Base-by-base conservation (phyloP, 2,797 vertebrate species). In the Girardinus metallicus region DNA sequence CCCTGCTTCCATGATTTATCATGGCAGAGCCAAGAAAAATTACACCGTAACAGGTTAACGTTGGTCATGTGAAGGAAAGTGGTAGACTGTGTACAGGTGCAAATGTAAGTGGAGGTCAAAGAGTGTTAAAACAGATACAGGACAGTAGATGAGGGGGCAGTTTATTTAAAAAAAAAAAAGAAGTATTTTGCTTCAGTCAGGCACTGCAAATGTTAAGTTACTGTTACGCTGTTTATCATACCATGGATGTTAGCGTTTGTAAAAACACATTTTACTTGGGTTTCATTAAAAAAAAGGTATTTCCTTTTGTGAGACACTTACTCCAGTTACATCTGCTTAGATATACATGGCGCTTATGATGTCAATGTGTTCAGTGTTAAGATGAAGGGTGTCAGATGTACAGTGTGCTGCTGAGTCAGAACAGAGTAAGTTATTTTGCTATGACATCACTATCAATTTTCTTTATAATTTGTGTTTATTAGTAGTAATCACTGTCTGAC, bases 1-100 rank as follows among this genome's bases (percentile, higher is more conserved):
- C 89, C 88, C 85, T 78, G 82, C 89, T 92, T 92, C 57, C 79
- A 79, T 73, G 84, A 82, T 85, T 74, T 81, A 85, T 90, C 85
- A 10, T 44, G 78, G 83, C 82, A 79, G 34, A 68, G 83, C 80
- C 73, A 53, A 72, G 80, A 83, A 64, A 82, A 83, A 84, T 91
- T 83, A 74, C 90, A 90, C 84, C 79, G 64, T 74, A 82, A 75
- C 88, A 49, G 76, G 83, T 87, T 92, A 77, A 86, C 78, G 85
- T 90, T 90, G 79, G 82, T 43, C 74, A 81, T 85, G 46, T 76
- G 77, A 80, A 74, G 70, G 80, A 75, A 89, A 77, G 76, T 79
- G 31, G 57, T 75, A 49, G 78, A 75, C 77, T 77, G 79, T 57
- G 75, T 57, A 53, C 57, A 83, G 74, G 82, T 76, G 80, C 80